Evolutionary conservation across 2,113 vertebrate genomes (phyloP).

Genomic region (Centropristis striata): DNA sequence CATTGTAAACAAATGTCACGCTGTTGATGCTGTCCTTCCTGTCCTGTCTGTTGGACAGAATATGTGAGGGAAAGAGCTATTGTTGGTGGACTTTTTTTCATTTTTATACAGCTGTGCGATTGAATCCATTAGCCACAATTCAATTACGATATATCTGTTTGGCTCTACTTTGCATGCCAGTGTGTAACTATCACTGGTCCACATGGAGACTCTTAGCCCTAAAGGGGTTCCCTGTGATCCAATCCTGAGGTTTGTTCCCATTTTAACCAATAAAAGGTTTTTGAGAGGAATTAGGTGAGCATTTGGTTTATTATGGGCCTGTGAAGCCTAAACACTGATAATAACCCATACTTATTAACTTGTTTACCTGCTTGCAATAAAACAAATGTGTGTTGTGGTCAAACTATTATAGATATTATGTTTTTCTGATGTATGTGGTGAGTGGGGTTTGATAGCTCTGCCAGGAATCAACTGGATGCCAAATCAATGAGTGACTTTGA

Average conservation of each 20-base stretch:
- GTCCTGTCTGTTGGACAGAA: too few species aligned
- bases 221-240: neutral
- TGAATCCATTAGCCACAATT: too few species aligned
- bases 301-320: neutral
- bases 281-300: too few species aligned
- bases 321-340: neutral
- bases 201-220: neutral
- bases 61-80: too few species aligned
- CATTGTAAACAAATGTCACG: too few species aligned
- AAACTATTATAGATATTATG: slow-evolving; percentile 18
- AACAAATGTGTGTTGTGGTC: neutral
- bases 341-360: neutral
- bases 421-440: neutral
- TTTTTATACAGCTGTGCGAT: too few species aligned
- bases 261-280: neutral
- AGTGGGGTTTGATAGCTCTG: slow-evolving; percentile 3
- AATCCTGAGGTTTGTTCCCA: neutral
- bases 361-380: neutral
- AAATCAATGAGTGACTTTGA: slow-evolving; percentile 43
- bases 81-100: too few species aligned
- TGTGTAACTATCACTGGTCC: neutral
- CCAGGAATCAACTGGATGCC: slow-evolving; percentile 22
- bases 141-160: too few species aligned
- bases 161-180: neutral
- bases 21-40: too few species aligned